These are phyloP conservation scores for Parus major DNA, from an alignment of 2,113 vertebrate species.

Conservation along the genomic window DNA sequence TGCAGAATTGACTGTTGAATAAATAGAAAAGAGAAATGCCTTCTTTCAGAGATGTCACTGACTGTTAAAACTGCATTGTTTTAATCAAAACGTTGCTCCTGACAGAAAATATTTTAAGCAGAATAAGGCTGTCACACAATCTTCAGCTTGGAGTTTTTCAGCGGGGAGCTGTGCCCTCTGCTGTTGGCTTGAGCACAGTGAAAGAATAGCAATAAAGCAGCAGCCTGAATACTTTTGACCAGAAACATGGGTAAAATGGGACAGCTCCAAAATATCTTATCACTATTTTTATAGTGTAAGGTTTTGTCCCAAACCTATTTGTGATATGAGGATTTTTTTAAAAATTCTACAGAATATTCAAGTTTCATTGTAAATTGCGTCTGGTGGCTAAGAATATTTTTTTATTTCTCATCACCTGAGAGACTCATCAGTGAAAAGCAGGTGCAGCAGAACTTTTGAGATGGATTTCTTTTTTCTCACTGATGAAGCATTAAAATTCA, in stretches of 20 bases:
- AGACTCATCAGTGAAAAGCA: background rate
- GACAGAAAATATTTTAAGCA: background rate
- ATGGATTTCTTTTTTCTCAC: background rate
- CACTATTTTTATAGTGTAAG: background rate
- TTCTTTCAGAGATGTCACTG: background rate
- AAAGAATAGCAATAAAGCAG: background rate
- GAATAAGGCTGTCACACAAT: background rate
- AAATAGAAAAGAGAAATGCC: background rate
- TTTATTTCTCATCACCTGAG: background rate
- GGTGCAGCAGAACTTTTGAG: background rate
- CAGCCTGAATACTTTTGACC: background rate
- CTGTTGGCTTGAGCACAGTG: background rate
- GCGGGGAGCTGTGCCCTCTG: slow-evolving; percentile 54
- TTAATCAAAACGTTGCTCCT: background rate
- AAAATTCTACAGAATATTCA: background rate
- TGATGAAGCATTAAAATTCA: background rate
- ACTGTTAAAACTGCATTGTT: background rate
- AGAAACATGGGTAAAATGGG: background rate
- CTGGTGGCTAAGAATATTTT: background rate
- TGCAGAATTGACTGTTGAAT: background rate
- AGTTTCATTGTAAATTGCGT: background rate
- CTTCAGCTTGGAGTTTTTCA: background rate
- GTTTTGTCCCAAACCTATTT: background rate
- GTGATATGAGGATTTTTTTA: background rate
- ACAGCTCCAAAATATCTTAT: background rate